Evolutionary conservation across 2,113 vertebrate genomes (phyloP).

Genomic region (Platichthys flesus): DNA sequence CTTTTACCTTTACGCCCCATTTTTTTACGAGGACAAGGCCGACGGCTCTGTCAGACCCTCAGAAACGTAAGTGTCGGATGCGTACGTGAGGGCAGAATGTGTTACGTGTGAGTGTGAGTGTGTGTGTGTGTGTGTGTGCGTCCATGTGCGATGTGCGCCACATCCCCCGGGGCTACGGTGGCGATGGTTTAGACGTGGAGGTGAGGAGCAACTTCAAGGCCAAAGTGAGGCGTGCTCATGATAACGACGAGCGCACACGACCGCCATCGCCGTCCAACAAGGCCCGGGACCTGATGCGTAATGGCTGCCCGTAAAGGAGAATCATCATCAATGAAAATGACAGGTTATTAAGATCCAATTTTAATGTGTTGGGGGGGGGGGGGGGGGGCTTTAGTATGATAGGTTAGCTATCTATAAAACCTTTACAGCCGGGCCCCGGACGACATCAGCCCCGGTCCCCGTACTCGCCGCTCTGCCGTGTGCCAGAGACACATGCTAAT

Average conservation of each 20-base stretch:
- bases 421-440: slow-evolving; percentile 91
- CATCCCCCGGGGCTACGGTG: slow-evolving; percentile 25
- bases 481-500: slow-evolving; percentile 99
- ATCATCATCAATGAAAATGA: slow-evolving; percentile 88
- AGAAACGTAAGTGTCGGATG: not conserved
- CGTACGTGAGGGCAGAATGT: slow-evolving; percentile 8
- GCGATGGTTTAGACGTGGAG: slow-evolving; percentile 64
- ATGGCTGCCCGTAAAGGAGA: slow-evolving; percentile 82
- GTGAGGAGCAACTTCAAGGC: slow-evolving; percentile 71
- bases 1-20: not conserved
- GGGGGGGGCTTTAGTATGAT: slow-evolving; percentile 88
- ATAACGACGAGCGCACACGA: slow-evolving; percentile 64
- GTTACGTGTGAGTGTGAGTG: not conserved
- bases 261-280: slow-evolving; percentile 42
- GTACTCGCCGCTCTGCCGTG: slow-evolving; percentile 83
- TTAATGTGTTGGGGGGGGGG: slow-evolving; percentile 45
- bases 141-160: slow-evolving; percentile 7
- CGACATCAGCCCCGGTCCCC: slow-evolving; percentile 84
- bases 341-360: slow-evolving; percentile 91
- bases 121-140: slow-evolving; percentile 7
- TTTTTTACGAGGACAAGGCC: slow-evolving; percentile 6
- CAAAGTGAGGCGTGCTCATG: slow-evolving; percentile 63
- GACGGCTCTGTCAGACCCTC: slow-evolving; percentile 4
- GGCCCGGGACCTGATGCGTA: slow-evolving; percentile 77
- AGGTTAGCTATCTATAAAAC: slow-evolving; percentile 97